Conservation (phyloP, 2,888 invertebrate species). For the Gymnoscelis rufifasciata region DNA sequence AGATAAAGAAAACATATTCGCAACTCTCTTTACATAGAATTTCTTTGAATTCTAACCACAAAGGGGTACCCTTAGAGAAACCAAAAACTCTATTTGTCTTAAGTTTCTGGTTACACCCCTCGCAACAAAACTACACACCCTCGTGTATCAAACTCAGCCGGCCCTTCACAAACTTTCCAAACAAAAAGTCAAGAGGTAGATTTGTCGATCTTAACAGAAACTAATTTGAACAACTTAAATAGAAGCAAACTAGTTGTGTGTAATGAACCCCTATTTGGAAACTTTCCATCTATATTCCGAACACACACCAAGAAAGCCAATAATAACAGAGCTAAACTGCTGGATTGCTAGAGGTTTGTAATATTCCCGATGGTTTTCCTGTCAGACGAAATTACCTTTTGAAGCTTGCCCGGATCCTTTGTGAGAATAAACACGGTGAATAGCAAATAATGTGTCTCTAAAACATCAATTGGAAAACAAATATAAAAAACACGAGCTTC, state of each 20-base stretch:
- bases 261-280: slow-evolving; percentile 17
- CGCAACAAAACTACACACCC: too few relatives aligned
- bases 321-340: slow-evolving; percentile 6
- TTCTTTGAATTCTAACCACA: too few relatives aligned
- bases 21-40: too few relatives aligned
- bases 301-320: slow-evolving; percentile 15
- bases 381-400: slow-evolving; percentile 2
- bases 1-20: too few relatives aligned
- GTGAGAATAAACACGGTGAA: not conserved
- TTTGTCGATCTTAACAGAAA: slow-evolving; percentile 6
- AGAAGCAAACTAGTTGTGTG: slow-evolving; percentile 13
- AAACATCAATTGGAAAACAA: too few relatives aligned
- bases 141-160: not conserved
- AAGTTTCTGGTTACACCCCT: too few relatives aligned
- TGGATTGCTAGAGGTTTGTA: slow-evolving; percentile 1
- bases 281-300: slow-evolving; percentile 18
- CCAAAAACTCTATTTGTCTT: too few relatives aligned
- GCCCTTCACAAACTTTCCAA: slow-evolving; percentile 3
- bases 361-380: slow-evolving; percentile 1
- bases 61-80: too few relatives aligned
- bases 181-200: slow-evolving; percentile 7
- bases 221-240: slow-evolving; percentile 10
- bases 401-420: not conserved
- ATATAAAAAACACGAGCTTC: too few relatives aligned
- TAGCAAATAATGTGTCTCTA: not conserved